These are phyloP conservation scores for Sibirionetta formosa DNA, from an alignment of 2,797 vertebrate species.

Conservation along the genomic window DNA sequence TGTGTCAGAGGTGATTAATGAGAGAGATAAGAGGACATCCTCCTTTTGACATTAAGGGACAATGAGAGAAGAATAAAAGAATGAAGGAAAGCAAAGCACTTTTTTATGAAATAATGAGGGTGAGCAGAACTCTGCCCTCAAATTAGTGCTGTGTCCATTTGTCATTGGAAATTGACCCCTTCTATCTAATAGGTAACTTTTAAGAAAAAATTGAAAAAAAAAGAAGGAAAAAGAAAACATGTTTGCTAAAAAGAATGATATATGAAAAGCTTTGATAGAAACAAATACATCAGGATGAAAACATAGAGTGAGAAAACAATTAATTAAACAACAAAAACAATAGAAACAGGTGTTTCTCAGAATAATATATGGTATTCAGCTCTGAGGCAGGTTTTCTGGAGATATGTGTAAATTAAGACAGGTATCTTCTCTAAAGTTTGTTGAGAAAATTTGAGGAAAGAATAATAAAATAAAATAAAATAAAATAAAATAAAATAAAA, in stretches of 20 bases:
- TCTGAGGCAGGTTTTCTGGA: not conserved
- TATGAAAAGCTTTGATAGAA: not conserved
- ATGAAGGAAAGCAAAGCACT: slow-evolving; percentile 12
- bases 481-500: not conserved
- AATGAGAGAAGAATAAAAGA: slow-evolving; percentile 32
- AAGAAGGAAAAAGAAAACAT: not conserved
- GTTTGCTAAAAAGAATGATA: not conserved
- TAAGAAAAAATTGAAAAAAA: not conserved
- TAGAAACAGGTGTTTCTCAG: not conserved
- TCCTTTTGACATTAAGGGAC: slow-evolving; percentile 32
- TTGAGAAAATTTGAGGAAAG: not conserved
- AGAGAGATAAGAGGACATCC: slow-evolving; percentile 56
- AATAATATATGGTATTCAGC: not conserved
- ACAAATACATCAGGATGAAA: not conserved
- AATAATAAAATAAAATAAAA: not conserved
- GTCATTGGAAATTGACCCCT: not conserved
- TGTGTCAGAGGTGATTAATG: slow-evolving; percentile 60
- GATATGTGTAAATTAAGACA: not conserved
- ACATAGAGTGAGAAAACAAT: not conserved
- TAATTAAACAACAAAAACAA: fast-evolving
- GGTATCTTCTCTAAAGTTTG: not conserved
- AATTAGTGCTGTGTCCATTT: slow-evolving; percentile 9
- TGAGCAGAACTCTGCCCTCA: slow-evolving; percentile 20
- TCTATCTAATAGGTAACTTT: not conserved
- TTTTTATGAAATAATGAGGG: slow-evolving; percentile 8